phyloP scores from a whole-genome alignment of 2,888 invertebrate genomes.

The Erebia aethiops region DNA sequence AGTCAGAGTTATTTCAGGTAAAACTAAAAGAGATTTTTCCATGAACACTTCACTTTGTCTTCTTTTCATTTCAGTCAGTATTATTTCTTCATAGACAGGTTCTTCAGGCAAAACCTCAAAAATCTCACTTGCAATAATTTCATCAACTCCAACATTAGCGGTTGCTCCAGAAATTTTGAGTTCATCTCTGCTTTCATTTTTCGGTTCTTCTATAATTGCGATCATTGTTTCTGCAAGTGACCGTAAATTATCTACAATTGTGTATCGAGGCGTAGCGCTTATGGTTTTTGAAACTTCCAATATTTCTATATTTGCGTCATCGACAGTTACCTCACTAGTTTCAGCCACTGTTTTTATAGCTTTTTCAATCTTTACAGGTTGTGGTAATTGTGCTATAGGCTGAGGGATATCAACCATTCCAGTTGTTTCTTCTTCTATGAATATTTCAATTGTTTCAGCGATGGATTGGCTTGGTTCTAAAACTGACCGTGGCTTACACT shows the following conservation, averaged over 20 bases:
- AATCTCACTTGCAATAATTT: too few species aligned
- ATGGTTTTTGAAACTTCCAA: conserved; percentile 29
- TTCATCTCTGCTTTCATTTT: too few species aligned
- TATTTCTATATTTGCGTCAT: conserved; percentile 38
- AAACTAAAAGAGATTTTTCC: conserved; percentile 15
- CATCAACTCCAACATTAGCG: too few species aligned
- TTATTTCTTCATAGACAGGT: too few species aligned
- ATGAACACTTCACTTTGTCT: too few species aligned
- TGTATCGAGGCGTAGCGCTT: conserved; percentile 5
- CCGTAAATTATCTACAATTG: too few species aligned
- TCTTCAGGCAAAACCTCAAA: too few species aligned
- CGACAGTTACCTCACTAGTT: conserved; percentile 39
- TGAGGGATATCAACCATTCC: conserved; percentile 45
- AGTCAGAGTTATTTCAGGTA: conserved; percentile 33
- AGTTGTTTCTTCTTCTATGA: conserved; percentile 43
- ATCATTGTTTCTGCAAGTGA: too few species aligned
- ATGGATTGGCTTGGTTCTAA: conserved; percentile 45
- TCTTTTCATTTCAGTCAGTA: too few species aligned
- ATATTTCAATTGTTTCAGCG: conserved; percentile 45
- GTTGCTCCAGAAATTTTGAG: too few species aligned
- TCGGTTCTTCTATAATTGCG: too few species aligned
- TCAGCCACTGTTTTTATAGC: conserved; percentile 45
- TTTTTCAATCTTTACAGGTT: conserved; percentile 19
- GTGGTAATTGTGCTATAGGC: conserved; percentile 25
- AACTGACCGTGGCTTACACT: conserved; percentile 41